These are phyloP conservation scores for Dicentrarchus labrax DNA, from an alignment of 2,113 vertebrate species.

Conservation along the genomic window DNA sequence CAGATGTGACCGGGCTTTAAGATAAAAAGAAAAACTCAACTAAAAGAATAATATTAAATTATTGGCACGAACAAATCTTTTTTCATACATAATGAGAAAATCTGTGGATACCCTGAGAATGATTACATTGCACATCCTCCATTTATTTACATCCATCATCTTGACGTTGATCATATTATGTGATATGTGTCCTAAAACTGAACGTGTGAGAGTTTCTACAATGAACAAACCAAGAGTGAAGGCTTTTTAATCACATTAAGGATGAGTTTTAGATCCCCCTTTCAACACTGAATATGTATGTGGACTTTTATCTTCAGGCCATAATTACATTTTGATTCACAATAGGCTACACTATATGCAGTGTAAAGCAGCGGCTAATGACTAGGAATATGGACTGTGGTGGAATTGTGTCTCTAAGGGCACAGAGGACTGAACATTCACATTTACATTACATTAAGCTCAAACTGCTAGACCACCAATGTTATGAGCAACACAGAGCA, in stretches of 20 bases:
- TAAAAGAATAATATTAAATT: too few species aligned
- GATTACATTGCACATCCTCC: background rate
- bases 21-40: too few species aligned
- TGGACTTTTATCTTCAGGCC: constrained; percentile 24
- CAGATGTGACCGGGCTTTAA: too few species aligned
- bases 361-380: constrained; percentile 19
- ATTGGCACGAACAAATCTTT: too few species aligned
- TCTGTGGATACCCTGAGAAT: too few species aligned
- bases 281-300: constrained; percentile 22
- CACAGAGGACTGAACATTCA: background rate
- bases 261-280: background rate
- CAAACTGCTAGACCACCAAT: too few species aligned
- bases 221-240: background rate
- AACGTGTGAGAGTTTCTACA: background rate
- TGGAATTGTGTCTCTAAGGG: constrained; percentile 6
- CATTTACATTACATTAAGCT: constrained; percentile 42
- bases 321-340: constrained; percentile 46
- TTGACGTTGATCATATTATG: background rate
- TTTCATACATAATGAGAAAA: background rate
- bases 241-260: constrained; percentile 7
- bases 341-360: background rate
- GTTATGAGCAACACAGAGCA: background rate
- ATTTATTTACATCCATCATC: background rate
- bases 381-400: background rate
- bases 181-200: background rate